Conservation (phyloP, 2,888 invertebrate genomes). For the Harpalus rubripes region DNA sequence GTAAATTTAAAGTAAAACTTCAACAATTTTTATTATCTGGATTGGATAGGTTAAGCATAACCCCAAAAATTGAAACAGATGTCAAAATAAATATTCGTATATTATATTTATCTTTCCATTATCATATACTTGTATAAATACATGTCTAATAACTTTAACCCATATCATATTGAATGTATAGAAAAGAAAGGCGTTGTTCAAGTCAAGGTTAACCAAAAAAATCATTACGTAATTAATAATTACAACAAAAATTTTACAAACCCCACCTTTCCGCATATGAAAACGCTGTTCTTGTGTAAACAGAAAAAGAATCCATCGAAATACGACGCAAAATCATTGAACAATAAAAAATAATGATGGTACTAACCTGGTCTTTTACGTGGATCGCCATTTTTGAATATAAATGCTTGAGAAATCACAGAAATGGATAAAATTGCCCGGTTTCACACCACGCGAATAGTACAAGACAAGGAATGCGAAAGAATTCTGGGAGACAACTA, state of each 20-base stretch:
- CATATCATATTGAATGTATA: too few species aligned
- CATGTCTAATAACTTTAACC: not conserved
- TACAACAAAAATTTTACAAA: not conserved
- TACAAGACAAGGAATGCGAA: not conserved
- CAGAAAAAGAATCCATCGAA: not conserved
- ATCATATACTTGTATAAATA: too few species aligned
- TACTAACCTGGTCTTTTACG: constrained; percentile 78
- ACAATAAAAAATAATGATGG: constrained; percentile 8
- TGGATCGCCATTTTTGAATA: constrained; percentile 77
- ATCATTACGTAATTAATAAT: not conserved
- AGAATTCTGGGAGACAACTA: constrained; percentile 12
- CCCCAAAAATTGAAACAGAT: too few species aligned
- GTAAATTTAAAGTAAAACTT: not conserved
- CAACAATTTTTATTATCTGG: not conserved
- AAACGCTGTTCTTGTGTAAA: not conserved
- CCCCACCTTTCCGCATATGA: not conserved
- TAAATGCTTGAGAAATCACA: constrained; percentile 1
- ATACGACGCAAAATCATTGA: not conserved
- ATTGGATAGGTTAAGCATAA: too few species aligned
- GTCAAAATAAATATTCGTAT: too few species aligned
- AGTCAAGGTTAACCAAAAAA: constrained; percentile 14
- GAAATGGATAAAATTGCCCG: constrained; percentile 1
- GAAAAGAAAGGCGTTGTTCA: too few species aligned
- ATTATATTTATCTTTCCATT: too few species aligned
- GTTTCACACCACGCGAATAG: not conserved